A percentile compares a stretch with the other conserved stretches of the same genome.
These are phyloP conservation scores for Sphyrna mokarran DNA, from an alignment of 2,113 vertebrate genomes.

Conservation along the genomic window DNA sequence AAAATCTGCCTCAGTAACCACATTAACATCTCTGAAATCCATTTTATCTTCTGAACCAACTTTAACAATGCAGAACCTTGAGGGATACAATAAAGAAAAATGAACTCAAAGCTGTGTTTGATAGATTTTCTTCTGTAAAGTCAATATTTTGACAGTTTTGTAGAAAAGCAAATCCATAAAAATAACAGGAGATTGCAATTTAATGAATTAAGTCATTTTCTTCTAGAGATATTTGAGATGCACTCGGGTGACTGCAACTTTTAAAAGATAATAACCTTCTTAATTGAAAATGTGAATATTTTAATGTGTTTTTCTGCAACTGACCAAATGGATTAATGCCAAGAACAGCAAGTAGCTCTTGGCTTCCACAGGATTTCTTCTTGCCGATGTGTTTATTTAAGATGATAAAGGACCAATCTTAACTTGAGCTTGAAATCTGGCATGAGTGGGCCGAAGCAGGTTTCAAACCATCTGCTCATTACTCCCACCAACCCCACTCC, in stretches of 20 bases:
- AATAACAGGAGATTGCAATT: neutral
- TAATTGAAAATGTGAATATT: neutral
- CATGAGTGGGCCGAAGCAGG: neutral
- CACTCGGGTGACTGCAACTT: neutral
- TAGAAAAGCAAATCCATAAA: neutral
- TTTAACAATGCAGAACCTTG: constrained; percentile 34
- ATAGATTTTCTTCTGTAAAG: constrained; percentile 27
- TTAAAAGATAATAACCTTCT: neutral
- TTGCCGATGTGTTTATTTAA: neutral
- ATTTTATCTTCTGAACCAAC: constrained; percentile 32
- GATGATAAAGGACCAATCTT: neutral
- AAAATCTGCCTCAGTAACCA: constrained; percentile 28
- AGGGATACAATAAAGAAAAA: constrained; percentile 35
- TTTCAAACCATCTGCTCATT: neutral
- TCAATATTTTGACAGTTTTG: constrained; percentile 8
- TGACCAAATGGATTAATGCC: neutral
- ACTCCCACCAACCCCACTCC: neutral
- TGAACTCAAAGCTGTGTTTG: constrained; percentile 34
- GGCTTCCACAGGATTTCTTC: neutral
- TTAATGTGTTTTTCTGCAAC: neutral
- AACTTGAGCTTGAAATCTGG: neutral
- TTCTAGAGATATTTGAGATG: constrained; percentile 6
- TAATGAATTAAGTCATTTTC: constrained; percentile 23
- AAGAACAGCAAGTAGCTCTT: neutral
- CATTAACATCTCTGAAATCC: constrained; percentile 23